Base-by-base conservation (phyloP, 1,140 invertebrate genomes). In the Fopius arisanus region DNA sequence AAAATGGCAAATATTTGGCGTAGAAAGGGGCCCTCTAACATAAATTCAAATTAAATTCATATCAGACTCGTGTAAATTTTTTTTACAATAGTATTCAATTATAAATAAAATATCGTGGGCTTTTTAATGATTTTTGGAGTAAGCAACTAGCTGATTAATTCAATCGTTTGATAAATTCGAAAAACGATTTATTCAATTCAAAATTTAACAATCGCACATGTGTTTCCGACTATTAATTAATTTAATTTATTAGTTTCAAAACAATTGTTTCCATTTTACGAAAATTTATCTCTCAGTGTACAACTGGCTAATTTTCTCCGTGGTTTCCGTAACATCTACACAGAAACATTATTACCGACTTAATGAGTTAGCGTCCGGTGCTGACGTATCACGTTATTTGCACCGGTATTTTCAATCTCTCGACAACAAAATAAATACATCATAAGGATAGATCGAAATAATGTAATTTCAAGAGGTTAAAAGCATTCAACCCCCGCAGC, bases 41-140 rank as follows among this genome's bases (percentile, higher is more conserved):
- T 23, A 59, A 59, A 26, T 23, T 59, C 54, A 59, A 59, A 59
- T 59, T 59, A 59, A 26, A 23, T 59, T 26, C 54, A 59, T 26
- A 59, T 28, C 19, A 59, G 23, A 28, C 23, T 59, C 23, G 9
- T 59, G 1, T 3, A 51, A 21, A 19, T 19, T 51, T n/a, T 19
- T 19, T 37, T 37, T 37, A 51, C 43, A 51, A 51, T 14, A 51
- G 7, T 5, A 51, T 51, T 51, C 19, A 51, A 51, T 51, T 51
- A 51, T 51, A 16, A 14, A 51, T 6, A 51, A 51, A 51, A 51
- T 51, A 51, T 21, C n/a, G 19, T 51, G 43, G 54, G 19, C 5
- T 59, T 59, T 59, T 59, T 59, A 59, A 59, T 59, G 19, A 59
- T 10, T n/a, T n/a, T n/a, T n/a, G n/a, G n/a, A n/a, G n/a, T n/a